Evolutionary conservation across 2,888 invertebrate genomes (phyloP), one percentile per base, ranked within the genome.

Genomic region (Ormyrus rosae): DNA sequence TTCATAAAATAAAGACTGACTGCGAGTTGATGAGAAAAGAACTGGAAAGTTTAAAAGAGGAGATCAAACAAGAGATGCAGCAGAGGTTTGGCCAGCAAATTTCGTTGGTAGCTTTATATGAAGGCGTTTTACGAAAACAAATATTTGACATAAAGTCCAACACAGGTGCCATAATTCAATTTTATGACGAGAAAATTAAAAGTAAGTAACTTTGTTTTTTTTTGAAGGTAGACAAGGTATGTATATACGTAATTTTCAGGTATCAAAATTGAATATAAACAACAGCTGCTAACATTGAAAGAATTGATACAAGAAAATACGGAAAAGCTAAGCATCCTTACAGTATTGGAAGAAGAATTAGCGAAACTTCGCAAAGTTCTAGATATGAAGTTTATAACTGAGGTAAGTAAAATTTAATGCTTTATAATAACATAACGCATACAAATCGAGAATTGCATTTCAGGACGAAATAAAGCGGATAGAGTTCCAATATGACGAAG

Each of bases 1-100:
- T 95, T 78, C 92, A 93, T 72, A 93, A 95, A 82, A 95, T 96
- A 94, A 93, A 93, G 88, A 91, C 94, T 0, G 96, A 96, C 87
- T 91, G 95, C 11, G 92, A 93, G 65, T 93, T 93, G 68, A 96
- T 96, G 95, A 92, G 93, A 8, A 89, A 90, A 0, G 91, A 92
- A 75, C 94, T 95, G 0, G 90, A 91, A 3, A 91, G 91, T 8
- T 86, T 96, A 5, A 93, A 94, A 75, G 92, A 92, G 1, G 91
- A 91, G 86, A 92, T 93, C 48, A 88, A 89, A 11, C 88, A 91
- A 53, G 91, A 91, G 63, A 93, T 93, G 92, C 90, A 91, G 63
- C 91, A 91, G 60, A 94, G 93, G 86, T 94, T 94, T 85, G 94
- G 94, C 0, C 89, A 91, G 69, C 86, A 91, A 68, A 86, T 94